A percentile compares a stretch with the other conserved stretches of the same genome.
Conservation (phyloP, 2,888 invertebrate species). For the Amphipoea lucens region DNA sequence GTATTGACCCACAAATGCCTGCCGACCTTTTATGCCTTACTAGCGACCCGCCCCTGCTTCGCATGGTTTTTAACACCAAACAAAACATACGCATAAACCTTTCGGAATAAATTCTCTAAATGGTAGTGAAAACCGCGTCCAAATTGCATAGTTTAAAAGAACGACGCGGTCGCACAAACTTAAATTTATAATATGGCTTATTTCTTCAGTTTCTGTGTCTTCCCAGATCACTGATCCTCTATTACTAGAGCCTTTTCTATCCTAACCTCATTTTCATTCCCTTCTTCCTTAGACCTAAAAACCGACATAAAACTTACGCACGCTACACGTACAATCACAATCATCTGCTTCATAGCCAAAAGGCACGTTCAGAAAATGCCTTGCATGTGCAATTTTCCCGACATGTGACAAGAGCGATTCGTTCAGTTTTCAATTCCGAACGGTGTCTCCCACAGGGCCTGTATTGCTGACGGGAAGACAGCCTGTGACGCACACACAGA, state of each 20-base stretch:
- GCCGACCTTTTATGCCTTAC: no score
- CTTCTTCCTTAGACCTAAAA: not conserved
- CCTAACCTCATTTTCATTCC: not conserved
- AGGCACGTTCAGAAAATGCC: conserved; percentile 40
- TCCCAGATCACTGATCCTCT: not conserved
- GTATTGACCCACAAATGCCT: no score
- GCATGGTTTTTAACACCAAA: no score
- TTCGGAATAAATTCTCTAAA: no score
- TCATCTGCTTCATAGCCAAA: conserved; percentile 24
- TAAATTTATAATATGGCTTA: no score
- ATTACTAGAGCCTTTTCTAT: not conserved
- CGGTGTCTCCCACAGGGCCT: conserved; percentile 69
- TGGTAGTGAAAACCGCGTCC: no score
- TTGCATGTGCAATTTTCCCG: conserved; percentile 56
- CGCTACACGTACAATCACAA: conserved; percentile 20
- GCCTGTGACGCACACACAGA: conserved; percentile 36
- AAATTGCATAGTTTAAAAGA: no score
- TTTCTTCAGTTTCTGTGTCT: no score
- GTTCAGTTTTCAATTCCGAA: conserved; percentile 77
- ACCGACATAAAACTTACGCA: conserved; percentile 6
- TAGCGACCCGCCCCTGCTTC: no score
- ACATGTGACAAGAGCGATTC: conserved; percentile 62
- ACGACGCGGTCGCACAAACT: no score
- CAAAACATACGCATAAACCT: no score
- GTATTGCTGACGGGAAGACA: conserved; percentile 68